Percentiles rank a stretch among this genome's conserved stretches.
Evolutionary conservation across 2,113 vertebrate species (phyloP).

Genomic region (Delphinapterus leucas): DNA sequence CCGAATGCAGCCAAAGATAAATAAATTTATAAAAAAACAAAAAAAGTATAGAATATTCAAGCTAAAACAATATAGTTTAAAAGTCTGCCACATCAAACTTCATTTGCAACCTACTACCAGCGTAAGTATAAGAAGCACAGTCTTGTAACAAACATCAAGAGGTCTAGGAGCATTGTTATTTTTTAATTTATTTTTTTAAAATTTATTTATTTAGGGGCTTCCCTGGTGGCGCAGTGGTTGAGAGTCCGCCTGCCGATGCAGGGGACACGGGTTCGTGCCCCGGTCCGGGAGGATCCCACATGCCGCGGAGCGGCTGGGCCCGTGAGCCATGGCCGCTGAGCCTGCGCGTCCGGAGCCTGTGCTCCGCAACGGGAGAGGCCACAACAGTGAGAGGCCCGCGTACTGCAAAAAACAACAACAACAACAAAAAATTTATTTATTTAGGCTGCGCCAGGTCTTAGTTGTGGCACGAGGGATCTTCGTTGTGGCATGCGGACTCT

Average conservation of each 20-base stretch:
- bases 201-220: neutral
- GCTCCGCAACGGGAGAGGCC: no score
- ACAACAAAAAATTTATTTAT: neutral
- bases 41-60: constrained; percentile 56
- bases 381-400: no score
- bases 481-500: neutral
- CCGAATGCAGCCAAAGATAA: no score
- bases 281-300: no score
- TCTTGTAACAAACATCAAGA: constrained; percentile 42
- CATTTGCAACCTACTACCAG: constrained; percentile 58
- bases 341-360: no score
- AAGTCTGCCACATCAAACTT: constrained; percentile 68
- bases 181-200: neutral
- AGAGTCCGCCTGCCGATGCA: no score
- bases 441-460: neutral
- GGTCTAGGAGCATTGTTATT: neutral
- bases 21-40: no score
- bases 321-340: no score
- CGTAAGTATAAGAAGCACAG: constrained; percentile 63
- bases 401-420: no score
- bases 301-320: no score
- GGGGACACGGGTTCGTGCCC: no score
- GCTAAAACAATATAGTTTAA: constrained; percentile 72
- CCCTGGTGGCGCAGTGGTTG: no score
- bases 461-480: neutral